Conservation (phyloP, 1,140 invertebrate species). For the Nebria ingens region DNA sequence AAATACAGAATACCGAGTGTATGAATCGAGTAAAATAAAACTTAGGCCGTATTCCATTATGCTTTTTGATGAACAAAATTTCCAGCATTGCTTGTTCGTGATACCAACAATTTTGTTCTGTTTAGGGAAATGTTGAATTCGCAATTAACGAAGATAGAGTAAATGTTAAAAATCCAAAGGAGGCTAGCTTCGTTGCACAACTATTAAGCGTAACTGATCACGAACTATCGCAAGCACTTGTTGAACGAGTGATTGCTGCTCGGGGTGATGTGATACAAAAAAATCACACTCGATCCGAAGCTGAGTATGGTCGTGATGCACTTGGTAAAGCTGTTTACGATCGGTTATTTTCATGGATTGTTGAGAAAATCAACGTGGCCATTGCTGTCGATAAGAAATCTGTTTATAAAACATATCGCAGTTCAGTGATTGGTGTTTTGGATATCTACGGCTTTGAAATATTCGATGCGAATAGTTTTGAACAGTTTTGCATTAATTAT, state of each 20-base stretch:
- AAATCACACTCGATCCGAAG: constrained; percentile 72
- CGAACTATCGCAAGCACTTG: constrained; percentile 67
- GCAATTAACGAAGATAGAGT: constrained; percentile 55
- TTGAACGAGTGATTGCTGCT: constrained; percentile 81
- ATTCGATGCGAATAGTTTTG: constrained; percentile 89
- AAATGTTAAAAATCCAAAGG: constrained; percentile 44
- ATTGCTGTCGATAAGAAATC: constrained; percentile 52
- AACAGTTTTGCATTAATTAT: constrained; percentile 93
- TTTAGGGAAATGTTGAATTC: constrained; percentile 62
- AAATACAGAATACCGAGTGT: no score
- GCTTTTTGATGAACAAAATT: no score
- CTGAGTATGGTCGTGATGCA: constrained; percentile 85
- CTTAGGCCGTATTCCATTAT: not conserved
- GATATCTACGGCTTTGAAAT: constrained; percentile 98
- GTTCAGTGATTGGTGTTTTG: constrained; percentile 86
- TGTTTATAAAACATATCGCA: constrained; percentile 48
- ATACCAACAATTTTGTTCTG: constrained; percentile 23
- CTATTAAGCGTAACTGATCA: constrained; percentile 62
- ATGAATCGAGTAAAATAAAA: not conserved
- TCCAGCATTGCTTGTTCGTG: not conserved
- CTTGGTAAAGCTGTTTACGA: constrained; percentile 92
- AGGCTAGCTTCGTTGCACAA: constrained; percentile 50
- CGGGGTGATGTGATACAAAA: constrained; percentile 91
- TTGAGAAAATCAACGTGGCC: constrained; percentile 76
- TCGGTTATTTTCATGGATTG: constrained; percentile 86